Percentiles rank a stretch among this genome's conserved stretches.
phyloP scores from a whole-genome alignment of 2,888 invertebrate species.

The Watsonalla cultraria region DNA sequence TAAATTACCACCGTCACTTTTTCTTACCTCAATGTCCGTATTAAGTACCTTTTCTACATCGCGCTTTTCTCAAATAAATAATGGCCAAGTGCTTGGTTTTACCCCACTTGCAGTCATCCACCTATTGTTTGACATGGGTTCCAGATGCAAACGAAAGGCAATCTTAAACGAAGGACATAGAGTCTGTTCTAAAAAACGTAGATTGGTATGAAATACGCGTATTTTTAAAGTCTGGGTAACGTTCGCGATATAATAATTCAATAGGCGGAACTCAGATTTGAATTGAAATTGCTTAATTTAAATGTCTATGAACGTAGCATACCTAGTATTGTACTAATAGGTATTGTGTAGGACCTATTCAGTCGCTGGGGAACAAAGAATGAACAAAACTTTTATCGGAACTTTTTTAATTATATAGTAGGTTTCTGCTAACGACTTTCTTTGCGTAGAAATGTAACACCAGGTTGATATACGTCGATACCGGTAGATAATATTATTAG shows the following conservation, averaged over 20 bases:
- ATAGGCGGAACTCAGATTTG: background rate
- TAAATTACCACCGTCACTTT: background rate
- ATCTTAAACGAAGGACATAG: background rate
- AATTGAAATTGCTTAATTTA: background rate
- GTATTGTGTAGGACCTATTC: too few species aligned
- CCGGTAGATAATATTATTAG: too few species aligned
- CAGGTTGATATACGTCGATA: too few species aligned
- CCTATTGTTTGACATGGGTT: conserved; percentile 23
- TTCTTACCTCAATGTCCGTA: conserved; percentile 11
- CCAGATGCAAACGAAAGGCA: conserved; percentile 3
- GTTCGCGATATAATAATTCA: background rate
- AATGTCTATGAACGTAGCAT: background rate
- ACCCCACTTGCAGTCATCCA: conserved; percentile 20
- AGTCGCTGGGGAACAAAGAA: too few species aligned
- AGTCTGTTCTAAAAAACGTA: conserved; percentile 3
- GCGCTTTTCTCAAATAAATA: conserved; percentile 29
- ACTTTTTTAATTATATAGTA: too few species aligned
- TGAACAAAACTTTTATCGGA: too few species aligned
- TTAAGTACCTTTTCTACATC: conserved; percentile 16
- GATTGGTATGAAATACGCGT: background rate
- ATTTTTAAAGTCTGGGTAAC: background rate
- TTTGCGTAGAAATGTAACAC: too few species aligned
- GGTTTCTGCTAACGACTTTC: too few species aligned
- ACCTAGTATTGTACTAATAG: too few species aligned
- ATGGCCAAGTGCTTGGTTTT: conserved; percentile 14